Evolutionary conservation across 2,797 vertebrate genomes (phyloP).

Genomic region (Notolabrus celidotus): DNA sequence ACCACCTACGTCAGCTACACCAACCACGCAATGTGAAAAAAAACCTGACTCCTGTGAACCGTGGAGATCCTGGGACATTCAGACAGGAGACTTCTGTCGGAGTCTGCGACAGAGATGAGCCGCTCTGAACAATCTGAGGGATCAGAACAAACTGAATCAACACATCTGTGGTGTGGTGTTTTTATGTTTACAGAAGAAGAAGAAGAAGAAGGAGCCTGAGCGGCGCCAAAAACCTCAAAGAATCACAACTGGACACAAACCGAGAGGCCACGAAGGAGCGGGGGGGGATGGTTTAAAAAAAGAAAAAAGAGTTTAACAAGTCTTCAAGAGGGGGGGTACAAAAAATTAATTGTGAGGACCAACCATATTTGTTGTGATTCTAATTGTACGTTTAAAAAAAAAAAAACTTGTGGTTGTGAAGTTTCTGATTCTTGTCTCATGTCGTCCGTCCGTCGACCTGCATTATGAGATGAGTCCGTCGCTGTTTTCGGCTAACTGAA

Average conservation of each 20-base stretch:
- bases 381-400: constrained; percentile 88
- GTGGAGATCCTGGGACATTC: constrained; percentile 25
- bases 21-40: constrained; percentile 93
- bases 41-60: background rate
- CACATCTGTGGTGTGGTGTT: constrained; percentile 47
- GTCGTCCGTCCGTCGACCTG: constrained; percentile 90
- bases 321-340: constrained; percentile 31
- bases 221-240: constrained; percentile 12
- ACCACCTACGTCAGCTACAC: constrained; percentile 97
- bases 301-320: constrained; percentile 21
- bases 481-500: constrained; percentile 89
- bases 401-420: constrained; percentile 92
- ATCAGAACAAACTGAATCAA: constrained; percentile 30
- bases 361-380: constrained; percentile 92
- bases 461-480: constrained; percentile 91
- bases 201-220: constrained; percentile 1
- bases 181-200: constrained; percentile 63
- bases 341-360: constrained; percentile 85
- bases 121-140: constrained; percentile 47
- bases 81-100: constrained; percentile 19
- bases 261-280: background rate
- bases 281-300: constrained; percentile 6
- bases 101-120: constrained; percentile 19
- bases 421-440: constrained; percentile 93
- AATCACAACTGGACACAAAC: constrained; percentile 23